Evolutionary conservation across 92 coral and sea anemone genomes (phyloP).

Genomic region (Nematostella vectensis): DNA sequence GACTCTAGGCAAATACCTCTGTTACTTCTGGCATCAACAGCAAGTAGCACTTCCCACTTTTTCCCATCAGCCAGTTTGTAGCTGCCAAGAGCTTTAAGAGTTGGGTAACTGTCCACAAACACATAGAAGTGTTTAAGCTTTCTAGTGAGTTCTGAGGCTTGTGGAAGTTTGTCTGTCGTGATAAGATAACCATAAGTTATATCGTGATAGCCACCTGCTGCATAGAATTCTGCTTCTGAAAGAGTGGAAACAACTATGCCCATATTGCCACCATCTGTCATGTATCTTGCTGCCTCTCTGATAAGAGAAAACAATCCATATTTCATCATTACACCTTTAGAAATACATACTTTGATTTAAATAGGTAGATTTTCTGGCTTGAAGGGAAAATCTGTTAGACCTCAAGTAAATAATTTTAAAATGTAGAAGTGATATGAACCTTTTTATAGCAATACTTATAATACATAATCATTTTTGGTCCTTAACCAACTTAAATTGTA

Average conservation of each 20-base stretch:
- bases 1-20: too few relatives aligned
- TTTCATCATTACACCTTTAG: too few relatives aligned
- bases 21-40: slow-evolving; percentile 65
- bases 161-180: slow-evolving; percentile 72
- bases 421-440: too few relatives aligned
- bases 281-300: slow-evolving; percentile 78
- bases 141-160: slow-evolving; percentile 45
- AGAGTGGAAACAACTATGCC: slow-evolving; percentile 84
- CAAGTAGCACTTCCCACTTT: slow-evolving; percentile 77
- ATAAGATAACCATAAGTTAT: slow-evolving; percentile 85
- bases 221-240: slow-evolving; percentile 85
- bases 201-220: slow-evolving; percentile 69
- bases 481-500: too few relatives aligned
- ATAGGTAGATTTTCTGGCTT: too few relatives aligned
- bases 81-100: slow-evolving; percentile 45
- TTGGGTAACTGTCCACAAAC: slow-evolving; percentile 60
- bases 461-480: too few relatives aligned
- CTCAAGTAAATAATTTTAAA: too few relatives aligned
- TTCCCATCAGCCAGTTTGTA: slow-evolving; percentile 40
- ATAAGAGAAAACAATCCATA: background rate
- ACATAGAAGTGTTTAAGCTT: slow-evolving; percentile 62
- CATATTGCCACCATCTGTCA: slow-evolving; percentile 67
- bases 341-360: too few relatives aligned
- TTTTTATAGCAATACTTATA: too few relatives aligned
- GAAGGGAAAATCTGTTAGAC: too few relatives aligned